These are phyloP conservation scores for Pteropus rufus DNA, from an alignment of 2,797 vertebrate genomes.

Conservation along the genomic window DNA sequence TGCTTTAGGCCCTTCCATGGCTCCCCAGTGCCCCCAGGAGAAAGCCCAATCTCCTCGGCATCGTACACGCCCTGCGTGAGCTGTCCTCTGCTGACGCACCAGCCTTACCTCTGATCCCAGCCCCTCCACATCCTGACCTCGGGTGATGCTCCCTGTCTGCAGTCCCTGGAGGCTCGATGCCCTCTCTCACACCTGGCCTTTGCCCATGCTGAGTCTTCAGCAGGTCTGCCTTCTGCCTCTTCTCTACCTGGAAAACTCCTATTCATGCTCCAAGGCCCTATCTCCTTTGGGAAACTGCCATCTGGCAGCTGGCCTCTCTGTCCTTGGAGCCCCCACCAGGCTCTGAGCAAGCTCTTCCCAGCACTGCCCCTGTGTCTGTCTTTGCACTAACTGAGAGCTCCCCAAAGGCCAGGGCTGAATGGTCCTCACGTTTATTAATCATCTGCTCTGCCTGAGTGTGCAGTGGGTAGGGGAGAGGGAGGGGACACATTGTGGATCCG, in stretches of 20 bases:
- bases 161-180: accelerated
- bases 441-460: neutral
- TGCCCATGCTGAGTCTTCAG: neutral
- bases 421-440: neutral
- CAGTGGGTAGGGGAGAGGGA: neutral
- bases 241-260: neutral
- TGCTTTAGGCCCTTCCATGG: neutral
- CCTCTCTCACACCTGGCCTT: neutral
- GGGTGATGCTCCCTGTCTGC: neutral
- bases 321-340: neutral
- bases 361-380: neutral
- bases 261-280: neutral
- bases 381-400: neutral
- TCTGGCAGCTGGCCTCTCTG: neutral
- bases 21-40: neutral
- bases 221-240: neutral
- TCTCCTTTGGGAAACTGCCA: neutral
- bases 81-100: neutral
- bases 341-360: neutral
- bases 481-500: accelerated
- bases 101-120: neutral
- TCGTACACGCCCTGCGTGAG: neutral
- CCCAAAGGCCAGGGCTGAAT: neutral
- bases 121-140: neutral
- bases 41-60: neutral